Percentiles rank a stretch among this genome's conserved stretches.
These are phyloP conservation scores for Argopecten irradians DNA, from an alignment of 1,140 invertebrate genomes.

Conservation along the genomic window DNA sequence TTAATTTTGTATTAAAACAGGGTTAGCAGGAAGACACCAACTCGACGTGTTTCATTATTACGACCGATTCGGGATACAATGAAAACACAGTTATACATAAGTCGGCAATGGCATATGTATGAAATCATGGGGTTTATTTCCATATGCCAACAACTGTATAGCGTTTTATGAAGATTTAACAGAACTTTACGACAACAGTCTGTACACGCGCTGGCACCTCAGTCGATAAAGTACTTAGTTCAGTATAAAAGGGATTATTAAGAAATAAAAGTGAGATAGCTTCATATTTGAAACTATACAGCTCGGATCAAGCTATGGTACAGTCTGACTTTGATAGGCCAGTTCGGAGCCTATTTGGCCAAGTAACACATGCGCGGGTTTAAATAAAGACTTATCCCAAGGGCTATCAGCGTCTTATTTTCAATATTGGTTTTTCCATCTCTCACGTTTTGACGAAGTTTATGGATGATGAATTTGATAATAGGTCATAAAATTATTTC, in stretches of 20 bases:
- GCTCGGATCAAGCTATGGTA: not conserved
- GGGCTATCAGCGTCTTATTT: not conserved
- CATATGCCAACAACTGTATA: not conserved
- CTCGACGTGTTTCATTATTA: not conserved
- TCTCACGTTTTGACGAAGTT: constrained; percentile 15
- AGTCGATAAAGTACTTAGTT: not conserved
- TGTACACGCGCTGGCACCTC: not conserved
- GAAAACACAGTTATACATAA: not conserved
- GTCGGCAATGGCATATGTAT: not conserved
- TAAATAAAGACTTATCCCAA: not conserved
- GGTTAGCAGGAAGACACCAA: not conserved
- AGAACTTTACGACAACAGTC: not conserved
- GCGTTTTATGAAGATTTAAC: constrained; percentile 8
- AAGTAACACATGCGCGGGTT: not conserved
- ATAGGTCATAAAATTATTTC: constrained; percentile 11
- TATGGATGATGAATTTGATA: not conserved
- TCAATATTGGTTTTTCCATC: not conserved
- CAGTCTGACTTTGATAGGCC: not conserved
- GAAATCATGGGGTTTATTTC: not conserved
- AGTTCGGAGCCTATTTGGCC: not conserved
- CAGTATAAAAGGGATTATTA: not conserved
- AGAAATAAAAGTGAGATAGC: not conserved
- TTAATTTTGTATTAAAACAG: not conserved
- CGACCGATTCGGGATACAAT: not conserved
- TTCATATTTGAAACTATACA: not conserved